Evolutionary conservation across 1,140 invertebrate species (phyloP), one percentile per base, ranked within the genome.

Genomic region (Pseudomyrmex pallidus): DNA sequence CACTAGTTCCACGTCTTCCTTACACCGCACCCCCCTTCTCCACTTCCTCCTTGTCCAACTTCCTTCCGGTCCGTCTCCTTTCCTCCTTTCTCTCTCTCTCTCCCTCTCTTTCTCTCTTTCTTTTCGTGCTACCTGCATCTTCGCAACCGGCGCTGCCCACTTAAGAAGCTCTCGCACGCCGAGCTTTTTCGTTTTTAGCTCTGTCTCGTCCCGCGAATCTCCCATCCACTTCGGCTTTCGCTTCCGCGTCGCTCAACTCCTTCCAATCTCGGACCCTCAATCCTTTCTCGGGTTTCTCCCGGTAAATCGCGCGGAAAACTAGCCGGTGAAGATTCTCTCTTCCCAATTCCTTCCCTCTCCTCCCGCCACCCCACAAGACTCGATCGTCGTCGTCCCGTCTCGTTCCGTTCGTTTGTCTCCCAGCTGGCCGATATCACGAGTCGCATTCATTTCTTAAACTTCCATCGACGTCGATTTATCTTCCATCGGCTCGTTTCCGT

Each of bases 291-390:
- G 76, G 85, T 90, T 91, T 90, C 89, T 90, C 86, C 77, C 85
- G 87, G 82, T 90, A 93, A 94, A 93, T 93, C 89, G 91, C 92
- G 91, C 88, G 90, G 91, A 92, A 93, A 93, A 93, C 91, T 91
- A 91, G 91, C 89, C 87, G 72, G 90, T 89, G 89, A 91, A 90
- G 90, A 92, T 92, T 87, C 88, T 84, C 78, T 61, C 80, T 74
- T 85, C 80, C 44, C 85, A 67, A 54, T 52, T 84, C 70, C 59
- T 35, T 44, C 61, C 9, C 20, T 57, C n/a, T 20, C 15, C 3
- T 20, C 17, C 46, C 46, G 56, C 12, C 74, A 22, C n/a, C 57
- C 9, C 20, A 17, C 20, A 61, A 12, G 50, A 12, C 46, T 20
- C 48, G 70, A 57, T 78, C 74, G 57, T 35, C 35, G 35, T 35